Percentiles rank a stretch among this genome's conserved stretches.
Conservation (phyloP, 2,797 vertebrate species). For the Bradypus variegatus region DNA sequence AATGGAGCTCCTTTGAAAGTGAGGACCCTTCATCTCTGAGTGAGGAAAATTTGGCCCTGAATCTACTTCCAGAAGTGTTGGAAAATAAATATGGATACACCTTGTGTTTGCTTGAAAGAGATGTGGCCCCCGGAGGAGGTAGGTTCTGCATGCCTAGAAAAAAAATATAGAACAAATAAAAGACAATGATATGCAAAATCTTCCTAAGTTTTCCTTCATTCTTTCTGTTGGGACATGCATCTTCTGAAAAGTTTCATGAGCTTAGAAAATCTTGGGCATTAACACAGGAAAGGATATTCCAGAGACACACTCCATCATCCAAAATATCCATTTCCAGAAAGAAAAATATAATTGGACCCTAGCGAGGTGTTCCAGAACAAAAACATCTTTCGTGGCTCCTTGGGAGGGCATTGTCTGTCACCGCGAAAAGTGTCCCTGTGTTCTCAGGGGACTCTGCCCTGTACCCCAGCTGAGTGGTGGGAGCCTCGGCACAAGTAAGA, state of each 20-base stretch:
- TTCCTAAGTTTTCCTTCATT: neutral
- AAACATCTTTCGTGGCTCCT: neutral
- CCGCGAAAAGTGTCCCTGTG: neutral
- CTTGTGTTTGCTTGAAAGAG: slow-evolving; percentile 86
- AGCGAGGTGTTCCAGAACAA: neutral
- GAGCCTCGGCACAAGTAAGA: neutral
- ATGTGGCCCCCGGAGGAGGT: slow-evolving; percentile 90
- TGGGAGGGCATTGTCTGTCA: neutral
- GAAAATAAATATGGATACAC: slow-evolving; percentile 85
- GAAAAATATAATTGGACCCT: neutral
- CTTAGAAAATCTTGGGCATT: neutral
- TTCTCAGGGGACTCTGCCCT: neutral
- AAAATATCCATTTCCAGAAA: neutral
- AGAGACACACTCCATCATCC: neutral
- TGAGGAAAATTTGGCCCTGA: slow-evolving; percentile 77
- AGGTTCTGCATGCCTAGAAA: neutral
- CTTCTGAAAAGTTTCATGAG: neutral
- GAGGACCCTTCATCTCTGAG: slow-evolving; percentile 32
- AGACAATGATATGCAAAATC: neutral
- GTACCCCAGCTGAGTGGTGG: too few relatives aligned
- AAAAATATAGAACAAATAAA: neutral
- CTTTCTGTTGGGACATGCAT: neutral
- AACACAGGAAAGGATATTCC: neutral
- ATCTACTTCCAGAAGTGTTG: slow-evolving; percentile 77
- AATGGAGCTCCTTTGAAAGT: slow-evolving; percentile 55